Conservation (phyloP, 2,113 vertebrate species). For the Oostethus manadensis region DNA sequence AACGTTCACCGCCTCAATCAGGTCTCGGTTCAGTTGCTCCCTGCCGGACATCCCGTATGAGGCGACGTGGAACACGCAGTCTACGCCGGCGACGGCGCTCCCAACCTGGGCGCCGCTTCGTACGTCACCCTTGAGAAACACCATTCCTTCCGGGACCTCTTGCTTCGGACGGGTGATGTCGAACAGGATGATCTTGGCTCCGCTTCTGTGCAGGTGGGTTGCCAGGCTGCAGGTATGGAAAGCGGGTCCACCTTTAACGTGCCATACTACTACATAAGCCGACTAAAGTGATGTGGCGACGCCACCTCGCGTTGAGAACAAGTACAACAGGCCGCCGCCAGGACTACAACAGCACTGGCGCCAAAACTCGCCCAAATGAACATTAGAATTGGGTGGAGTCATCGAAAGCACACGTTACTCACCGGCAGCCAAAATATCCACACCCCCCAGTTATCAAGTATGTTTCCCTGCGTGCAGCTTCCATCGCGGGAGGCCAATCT, state of each 20-base stretch:
- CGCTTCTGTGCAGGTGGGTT: slow-evolving; percentile 70
- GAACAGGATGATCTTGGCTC: slow-evolving; percentile 79
- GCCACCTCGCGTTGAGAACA: slow-evolving; percentile 32
- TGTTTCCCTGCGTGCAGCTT: slow-evolving; percentile 32
- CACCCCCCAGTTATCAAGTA: slow-evolving; percentile 85
- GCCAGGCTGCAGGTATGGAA: slow-evolving; percentile 73
- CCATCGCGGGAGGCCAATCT: slow-evolving; percentile 49
- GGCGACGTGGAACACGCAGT: slow-evolving; percentile 87
- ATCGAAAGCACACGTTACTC: slow-evolving; percentile 42
- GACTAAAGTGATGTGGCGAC: background rate
- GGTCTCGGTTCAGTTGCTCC: slow-evolving; percentile 83
- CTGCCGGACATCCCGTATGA: slow-evolving; percentile 94
- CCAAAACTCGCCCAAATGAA: background rate
- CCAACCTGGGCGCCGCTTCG: slow-evolving; percentile 72
- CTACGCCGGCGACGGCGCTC: slow-evolving; percentile 65
- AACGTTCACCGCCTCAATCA: slow-evolving; percentile 85
- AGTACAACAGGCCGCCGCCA: background rate
- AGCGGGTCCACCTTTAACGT: background rate
- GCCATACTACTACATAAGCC: too few species aligned
- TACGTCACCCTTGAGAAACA: slow-evolving; percentile 80
- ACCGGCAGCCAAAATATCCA: slow-evolving; percentile 92
- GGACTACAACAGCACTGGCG: background rate
- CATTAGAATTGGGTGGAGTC: background rate
- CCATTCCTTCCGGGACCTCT: slow-evolving; percentile 70
- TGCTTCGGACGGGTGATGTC: slow-evolving; percentile 72